Conservation (phyloP, 2,888 invertebrate genomes). For the Hemaris fuciformis region DNA sequence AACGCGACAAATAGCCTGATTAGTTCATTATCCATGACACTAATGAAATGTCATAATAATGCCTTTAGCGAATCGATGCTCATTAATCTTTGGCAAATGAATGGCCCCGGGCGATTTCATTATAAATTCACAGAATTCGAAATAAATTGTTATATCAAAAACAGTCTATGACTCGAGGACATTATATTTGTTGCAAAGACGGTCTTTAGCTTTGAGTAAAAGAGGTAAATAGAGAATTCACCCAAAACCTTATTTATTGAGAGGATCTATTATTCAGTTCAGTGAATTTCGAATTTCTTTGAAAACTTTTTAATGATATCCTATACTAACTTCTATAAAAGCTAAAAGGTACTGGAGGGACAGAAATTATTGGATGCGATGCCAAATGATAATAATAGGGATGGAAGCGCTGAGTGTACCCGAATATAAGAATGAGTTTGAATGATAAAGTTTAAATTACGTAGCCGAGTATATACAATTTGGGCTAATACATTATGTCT, state of each 20-base stretch:
- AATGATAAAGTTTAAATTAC: not conserved
- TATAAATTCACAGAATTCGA: not conserved
- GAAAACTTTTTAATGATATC: constrained; percentile 34
- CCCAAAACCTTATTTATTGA: constrained; percentile 39
- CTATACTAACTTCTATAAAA: not conserved
- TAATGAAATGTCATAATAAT: constrained; percentile 8
- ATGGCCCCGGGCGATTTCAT: not conserved
- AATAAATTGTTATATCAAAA: constrained; percentile 1
- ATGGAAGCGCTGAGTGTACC: not conserved
- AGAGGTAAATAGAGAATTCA: constrained; percentile 38
- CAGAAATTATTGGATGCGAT: not conserved
- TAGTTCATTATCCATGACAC: not conserved
- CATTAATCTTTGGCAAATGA: not conserved
- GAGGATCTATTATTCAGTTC: constrained; percentile 46
- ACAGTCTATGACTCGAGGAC: not conserved
- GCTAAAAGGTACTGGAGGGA: not conserved
- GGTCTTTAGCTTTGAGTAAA: not conserved
- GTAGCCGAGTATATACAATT: too few species aligned
- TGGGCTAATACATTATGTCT: too few species aligned
- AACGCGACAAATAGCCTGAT: not conserved
- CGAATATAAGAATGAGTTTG: not conserved
- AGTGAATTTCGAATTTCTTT: constrained; percentile 28
- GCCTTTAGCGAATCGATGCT: not conserved
- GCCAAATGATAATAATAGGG: not conserved
- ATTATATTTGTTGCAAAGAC: not conserved